Conservation (phyloP, 2,797 vertebrate genomes). For the Geotrypetes seraphini region DNA sequence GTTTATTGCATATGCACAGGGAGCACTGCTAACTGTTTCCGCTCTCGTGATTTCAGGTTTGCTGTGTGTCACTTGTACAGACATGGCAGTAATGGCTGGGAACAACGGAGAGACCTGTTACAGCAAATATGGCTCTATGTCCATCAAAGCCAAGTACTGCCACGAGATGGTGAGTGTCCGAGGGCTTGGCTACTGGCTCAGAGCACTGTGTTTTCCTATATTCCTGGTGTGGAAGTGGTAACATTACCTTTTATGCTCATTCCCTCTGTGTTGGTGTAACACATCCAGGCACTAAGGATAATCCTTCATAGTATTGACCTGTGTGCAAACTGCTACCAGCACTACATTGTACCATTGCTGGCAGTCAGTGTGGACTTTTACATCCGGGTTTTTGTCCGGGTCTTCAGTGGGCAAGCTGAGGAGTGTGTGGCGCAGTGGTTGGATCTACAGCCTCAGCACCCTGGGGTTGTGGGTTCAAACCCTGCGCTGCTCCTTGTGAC, state of each 20-base stretch:
- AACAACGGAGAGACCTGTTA: slow-evolving; percentile 83
- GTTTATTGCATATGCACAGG: too few species aligned
- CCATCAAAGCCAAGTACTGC: slow-evolving; percentile 81
- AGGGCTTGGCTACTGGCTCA: too few species aligned
- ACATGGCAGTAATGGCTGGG: slow-evolving; percentile 88
- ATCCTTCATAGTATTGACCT: slow-evolving; percentile 81
- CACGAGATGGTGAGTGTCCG: slow-evolving; percentile 83
- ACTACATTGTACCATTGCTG: slow-evolving; percentile 74
- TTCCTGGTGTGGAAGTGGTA: too few species aligned
- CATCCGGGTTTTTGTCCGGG: slow-evolving; percentile 74
- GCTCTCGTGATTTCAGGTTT: slow-evolving; percentile 47
- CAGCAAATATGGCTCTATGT: slow-evolving; percentile 82
- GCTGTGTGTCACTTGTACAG: slow-evolving; percentile 83
- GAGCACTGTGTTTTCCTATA: background rate
- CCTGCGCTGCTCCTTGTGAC: too few species aligned
- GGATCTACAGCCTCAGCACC: too few species aligned
- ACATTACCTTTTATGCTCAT: background rate
- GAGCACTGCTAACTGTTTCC: background rate
- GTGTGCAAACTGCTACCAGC: slow-evolving; percentile 77
- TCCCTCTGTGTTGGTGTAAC: too few species aligned
- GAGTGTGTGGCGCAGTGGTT: too few species aligned
- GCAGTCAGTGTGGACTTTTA: slow-evolving; percentile 84
- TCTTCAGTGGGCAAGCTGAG: slow-evolving; percentile 74
- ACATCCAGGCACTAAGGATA: slow-evolving; percentile 72
- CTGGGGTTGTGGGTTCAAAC: too few species aligned